These are phyloP conservation scores for Botia almorhae DNA, from an alignment of 2,797 vertebrate genomes.

Conservation along the genomic window DNA sequence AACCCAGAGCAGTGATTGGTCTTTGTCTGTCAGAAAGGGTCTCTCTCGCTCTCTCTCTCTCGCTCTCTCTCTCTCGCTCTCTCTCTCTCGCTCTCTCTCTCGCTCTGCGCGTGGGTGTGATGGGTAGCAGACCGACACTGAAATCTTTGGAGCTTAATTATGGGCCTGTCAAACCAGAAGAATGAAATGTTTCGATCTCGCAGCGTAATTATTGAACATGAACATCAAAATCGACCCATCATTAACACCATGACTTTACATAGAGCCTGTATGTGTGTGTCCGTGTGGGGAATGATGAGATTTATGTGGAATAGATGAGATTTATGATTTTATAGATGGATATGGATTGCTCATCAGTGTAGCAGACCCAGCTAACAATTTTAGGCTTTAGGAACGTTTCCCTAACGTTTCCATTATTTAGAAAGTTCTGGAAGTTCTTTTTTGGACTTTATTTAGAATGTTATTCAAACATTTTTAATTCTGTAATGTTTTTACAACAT, in stretches of 20 bases:
- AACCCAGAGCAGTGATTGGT: constrained; percentile 22
- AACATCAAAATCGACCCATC: constrained; percentile 46
- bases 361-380: background rate
- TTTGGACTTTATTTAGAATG: too few species aligned
- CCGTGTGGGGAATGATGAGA: constrained; percentile 5
- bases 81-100: background rate
- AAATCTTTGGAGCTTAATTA: constrained; percentile 55
- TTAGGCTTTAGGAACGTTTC: too few species aligned
- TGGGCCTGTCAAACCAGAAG: constrained; percentile 35
- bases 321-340: constrained; percentile 13
- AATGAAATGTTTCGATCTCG: constrained; percentile 41
- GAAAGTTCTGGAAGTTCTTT: too few species aligned
- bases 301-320: constrained; percentile 2
- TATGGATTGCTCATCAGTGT: background rate
- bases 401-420: too few species aligned
- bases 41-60: constrained; percentile 8
- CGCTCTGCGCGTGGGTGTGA: constrained; percentile 11
- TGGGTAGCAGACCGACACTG: constrained; percentile 34
- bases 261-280: constrained; percentile 10
- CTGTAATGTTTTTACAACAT: too few species aligned
- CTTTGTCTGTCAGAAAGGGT: constrained; percentile 24
- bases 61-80: constrained; percentile 4
- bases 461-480: too few species aligned
- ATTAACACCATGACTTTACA: constrained; percentile 33
- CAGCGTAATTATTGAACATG: constrained; percentile 16